phyloP scores from a whole-genome alignment of 2,113 vertebrate species.

The Cariama cristata region DNA sequence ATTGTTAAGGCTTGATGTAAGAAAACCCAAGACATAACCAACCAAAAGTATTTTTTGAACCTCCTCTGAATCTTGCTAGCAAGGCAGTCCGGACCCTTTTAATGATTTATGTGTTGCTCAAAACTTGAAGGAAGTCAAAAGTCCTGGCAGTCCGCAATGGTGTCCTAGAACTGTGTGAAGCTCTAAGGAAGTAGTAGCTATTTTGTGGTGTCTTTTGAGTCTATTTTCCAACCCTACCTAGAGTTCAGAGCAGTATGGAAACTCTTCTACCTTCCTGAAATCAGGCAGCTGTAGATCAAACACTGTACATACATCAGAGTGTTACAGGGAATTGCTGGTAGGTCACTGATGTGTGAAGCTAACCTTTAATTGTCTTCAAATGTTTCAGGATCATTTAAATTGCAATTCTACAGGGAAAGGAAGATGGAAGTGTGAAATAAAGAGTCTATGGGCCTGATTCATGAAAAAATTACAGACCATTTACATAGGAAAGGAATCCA shows the following conservation, averaged over 20 bases:
- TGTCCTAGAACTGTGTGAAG: background rate
- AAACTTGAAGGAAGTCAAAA: slow-evolving; percentile 13
- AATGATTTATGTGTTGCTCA: background rate
- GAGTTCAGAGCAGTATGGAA: background rate
- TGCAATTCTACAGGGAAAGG: slow-evolving; percentile 42
- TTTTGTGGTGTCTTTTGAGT: background rate
- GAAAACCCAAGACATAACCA: background rate
- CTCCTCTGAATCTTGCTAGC: slow-evolving; percentile 23
- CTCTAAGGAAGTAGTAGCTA: background rate
- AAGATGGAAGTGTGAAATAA: slow-evolving; percentile 2
- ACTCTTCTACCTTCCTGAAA: background rate
- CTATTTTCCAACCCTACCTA: background rate
- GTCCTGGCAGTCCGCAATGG: background rate
- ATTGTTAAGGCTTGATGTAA: background rate
- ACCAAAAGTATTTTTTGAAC: slow-evolving; percentile 22
- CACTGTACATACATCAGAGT: background rate
- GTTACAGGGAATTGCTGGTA: slow-evolving; percentile 31
- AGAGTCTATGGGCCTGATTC: slow-evolving; percentile 39
- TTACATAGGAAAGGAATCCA: slow-evolving; percentile 67
- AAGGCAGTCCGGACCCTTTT: background rate
- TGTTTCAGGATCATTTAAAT: slow-evolving; percentile 67
- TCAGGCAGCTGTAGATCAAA: slow-evolving; percentile 40
- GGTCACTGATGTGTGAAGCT: slow-evolving; percentile 56
- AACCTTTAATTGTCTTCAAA: slow-evolving; percentile 58
- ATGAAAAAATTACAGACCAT: slow-evolving; percentile 59